phyloP scores from a whole-genome alignment of 2,888 invertebrate species.

The Sarcophaga caerulescens region DNA sequence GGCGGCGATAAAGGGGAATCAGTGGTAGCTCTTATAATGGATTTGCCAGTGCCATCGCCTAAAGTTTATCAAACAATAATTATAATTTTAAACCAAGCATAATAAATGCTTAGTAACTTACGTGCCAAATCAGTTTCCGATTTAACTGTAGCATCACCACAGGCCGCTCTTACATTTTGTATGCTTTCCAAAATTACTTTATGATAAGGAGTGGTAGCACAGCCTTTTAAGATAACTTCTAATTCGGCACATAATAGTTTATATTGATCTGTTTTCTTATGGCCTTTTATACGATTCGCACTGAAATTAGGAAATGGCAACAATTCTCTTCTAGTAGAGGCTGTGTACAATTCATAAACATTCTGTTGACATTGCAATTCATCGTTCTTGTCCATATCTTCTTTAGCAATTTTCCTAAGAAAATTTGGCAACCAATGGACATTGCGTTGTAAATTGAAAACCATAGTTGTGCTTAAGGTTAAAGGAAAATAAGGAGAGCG shows the following conservation, averaged over 20 bases:
- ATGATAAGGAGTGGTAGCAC: slow-evolving; percentile 90
- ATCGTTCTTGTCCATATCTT: slow-evolving; percentile 92
- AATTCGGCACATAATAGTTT: slow-evolving; percentile 94
- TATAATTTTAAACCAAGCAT: background rate
- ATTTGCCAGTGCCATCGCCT: slow-evolving; percentile 74
- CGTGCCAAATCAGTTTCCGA: slow-evolving; percentile 83
- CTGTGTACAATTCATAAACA: slow-evolving; percentile 89
- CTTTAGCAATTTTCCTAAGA: slow-evolving; percentile 89
- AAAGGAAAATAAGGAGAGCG: slow-evolving; percentile 94
- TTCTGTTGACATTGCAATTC: slow-evolving; percentile 92
- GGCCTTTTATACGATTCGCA: slow-evolving; percentile 83
- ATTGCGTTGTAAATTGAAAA: slow-evolving; percentile 90
- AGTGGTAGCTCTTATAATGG: slow-evolving; percentile 88
- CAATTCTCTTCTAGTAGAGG: slow-evolving; percentile 92
- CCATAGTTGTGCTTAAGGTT: slow-evolving; percentile 92
- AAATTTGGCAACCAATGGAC: slow-evolving; percentile 93
- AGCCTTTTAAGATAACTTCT: slow-evolving; percentile 90
- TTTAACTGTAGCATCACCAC: slow-evolving; percentile 83
- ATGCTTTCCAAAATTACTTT: slow-evolving; percentile 89
- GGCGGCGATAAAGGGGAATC: slow-evolving; percentile 94
- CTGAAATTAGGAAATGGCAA: slow-evolving; percentile 87
- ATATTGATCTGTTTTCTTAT: slow-evolving; percentile 93
- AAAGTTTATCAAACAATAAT: background rate
- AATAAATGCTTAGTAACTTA: slow-evolving; percentile 55
- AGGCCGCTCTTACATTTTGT: slow-evolving; percentile 83